phyloP scores from a whole-genome alignment of 2,113 vertebrate species.

The Chionis minor region DNA sequence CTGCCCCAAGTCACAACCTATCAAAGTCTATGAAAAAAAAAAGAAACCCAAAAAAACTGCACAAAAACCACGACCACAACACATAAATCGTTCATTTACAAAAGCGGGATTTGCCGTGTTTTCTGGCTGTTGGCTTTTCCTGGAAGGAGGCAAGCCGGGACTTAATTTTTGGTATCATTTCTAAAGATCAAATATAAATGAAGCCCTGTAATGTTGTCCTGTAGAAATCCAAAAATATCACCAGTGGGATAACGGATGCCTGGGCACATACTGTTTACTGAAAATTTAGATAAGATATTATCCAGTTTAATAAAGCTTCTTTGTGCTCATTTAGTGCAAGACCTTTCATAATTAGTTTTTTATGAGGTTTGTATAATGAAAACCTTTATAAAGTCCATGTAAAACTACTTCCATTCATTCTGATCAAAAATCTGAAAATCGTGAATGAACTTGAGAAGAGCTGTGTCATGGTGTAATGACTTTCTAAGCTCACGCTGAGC shows the following conservation, averaged over 20 bases:
- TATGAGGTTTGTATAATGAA: conserved; percentile 1
- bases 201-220: neutral
- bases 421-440: neutral
- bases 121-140: neutral
- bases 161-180: conserved; percentile 55
- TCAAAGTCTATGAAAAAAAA: neutral
- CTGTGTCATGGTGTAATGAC: fast-evolving
- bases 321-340: conserved; percentile 25
- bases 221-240: neutral
- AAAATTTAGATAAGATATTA: conserved; percentile 42
- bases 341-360: conserved; percentile 34
- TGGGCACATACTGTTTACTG: neutral
- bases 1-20: neutral
- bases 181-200: conserved; percentile 42
- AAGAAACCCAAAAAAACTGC: neutral
- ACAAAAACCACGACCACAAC: neutral
- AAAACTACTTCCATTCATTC: neutral
- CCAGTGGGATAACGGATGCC: neutral
- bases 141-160: neutral
- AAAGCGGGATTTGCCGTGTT: neutral
- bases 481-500: neutral
- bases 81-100: neutral
- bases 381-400: neutral
- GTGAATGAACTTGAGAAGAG: neutral
- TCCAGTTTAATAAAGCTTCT: conserved; percentile 35